A percentile compares a stretch with the other conserved stretches of the same genome.
phyloP scores from a whole-genome alignment of 2,113 vertebrate genomes.

The Notiomystis cincta region DNA sequence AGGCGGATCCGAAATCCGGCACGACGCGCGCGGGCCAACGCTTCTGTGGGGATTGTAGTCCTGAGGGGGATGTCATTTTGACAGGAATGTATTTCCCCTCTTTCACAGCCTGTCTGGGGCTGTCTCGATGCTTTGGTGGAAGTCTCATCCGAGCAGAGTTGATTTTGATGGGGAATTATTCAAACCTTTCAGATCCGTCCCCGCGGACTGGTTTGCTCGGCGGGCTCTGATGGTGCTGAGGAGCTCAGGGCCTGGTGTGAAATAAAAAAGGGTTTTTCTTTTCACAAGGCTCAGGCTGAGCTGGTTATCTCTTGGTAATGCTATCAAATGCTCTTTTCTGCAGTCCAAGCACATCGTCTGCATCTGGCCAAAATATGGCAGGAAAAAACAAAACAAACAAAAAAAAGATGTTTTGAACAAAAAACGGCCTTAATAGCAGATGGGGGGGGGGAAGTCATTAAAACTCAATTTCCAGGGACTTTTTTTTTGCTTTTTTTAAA shows the following conservation, averaged over 20 bases:
- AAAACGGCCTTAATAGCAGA: neutral
- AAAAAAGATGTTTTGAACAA: neutral
- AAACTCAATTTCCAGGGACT: neutral
- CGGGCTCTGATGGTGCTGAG: neutral
- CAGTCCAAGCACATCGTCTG: neutral
- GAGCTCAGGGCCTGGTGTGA: neutral
- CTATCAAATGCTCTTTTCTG: neutral
- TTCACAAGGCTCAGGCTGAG: neutral
- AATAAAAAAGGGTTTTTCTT: neutral
- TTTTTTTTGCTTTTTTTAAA: neutral
- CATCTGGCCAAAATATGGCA: conserved; percentile 1
- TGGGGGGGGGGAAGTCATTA: neutral
- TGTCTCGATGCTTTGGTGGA: neutral
- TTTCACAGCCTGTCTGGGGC: neutral
- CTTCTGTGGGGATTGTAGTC: neutral
- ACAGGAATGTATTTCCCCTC: neutral
- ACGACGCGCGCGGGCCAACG: neutral
- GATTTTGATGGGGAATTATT: conserved; percentile 46
- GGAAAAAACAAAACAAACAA: too few species aligned
- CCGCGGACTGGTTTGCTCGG: neutral
- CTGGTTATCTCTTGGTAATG: neutral
- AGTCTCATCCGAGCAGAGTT: neutral
- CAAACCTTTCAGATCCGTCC: conserved; percentile 10
- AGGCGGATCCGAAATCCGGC: neutral
- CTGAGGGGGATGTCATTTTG: conserved; percentile 22